Evolutionary conservation across 30 jellyfish, hydroid and myxozoan genomes (phyloP).

Genomic region (Aurelia sp.): DNA sequence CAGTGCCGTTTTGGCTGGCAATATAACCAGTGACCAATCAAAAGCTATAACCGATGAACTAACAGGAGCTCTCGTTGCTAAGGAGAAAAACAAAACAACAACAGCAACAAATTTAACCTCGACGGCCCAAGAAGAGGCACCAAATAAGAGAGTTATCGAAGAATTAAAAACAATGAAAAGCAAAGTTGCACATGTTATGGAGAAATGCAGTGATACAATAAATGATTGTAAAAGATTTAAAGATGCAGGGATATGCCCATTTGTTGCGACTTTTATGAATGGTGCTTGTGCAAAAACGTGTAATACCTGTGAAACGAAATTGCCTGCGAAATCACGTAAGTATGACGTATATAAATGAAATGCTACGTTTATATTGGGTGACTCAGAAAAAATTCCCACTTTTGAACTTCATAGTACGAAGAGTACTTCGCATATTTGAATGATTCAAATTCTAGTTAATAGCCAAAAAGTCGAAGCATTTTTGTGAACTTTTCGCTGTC

Average conservation of each 20-base stretch:
- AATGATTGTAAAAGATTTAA: conserved; percentile 77
- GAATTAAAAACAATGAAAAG: conserved; percentile 28
- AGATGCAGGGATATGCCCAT: conserved; percentile 97
- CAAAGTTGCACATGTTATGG: conserved; percentile 41
- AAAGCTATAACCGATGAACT: conserved; percentile 73
- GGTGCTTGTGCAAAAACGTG: conserved; percentile 96
- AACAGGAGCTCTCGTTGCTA: conserved; percentile 50
- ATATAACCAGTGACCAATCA: conserved; percentile 75
- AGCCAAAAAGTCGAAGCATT: no score
- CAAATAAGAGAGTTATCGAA: background rate
- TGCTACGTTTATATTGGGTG: no score
- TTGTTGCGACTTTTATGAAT: conserved; percentile 87
- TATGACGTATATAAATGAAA: no score
- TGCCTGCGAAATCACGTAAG: conserved; percentile 50
- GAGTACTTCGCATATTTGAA: no score
- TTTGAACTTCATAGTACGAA: no score
- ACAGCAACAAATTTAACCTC: conserved; percentile 16
- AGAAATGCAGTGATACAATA: conserved; percentile 76
- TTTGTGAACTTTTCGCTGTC: no score
- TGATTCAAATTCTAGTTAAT: no score
- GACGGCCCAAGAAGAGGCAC: conserved; percentile 1
- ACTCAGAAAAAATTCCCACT: no score
- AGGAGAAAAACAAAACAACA: conserved; percentile 66
- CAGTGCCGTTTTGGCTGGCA: conserved; percentile 77
- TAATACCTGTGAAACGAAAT: conserved; percentile 66